Evolutionary conservation across 2,797 vertebrate genomes (phyloP), one percentile per base, ranked within the genome.

Genomic region (Echeneis naucrates): DNA sequence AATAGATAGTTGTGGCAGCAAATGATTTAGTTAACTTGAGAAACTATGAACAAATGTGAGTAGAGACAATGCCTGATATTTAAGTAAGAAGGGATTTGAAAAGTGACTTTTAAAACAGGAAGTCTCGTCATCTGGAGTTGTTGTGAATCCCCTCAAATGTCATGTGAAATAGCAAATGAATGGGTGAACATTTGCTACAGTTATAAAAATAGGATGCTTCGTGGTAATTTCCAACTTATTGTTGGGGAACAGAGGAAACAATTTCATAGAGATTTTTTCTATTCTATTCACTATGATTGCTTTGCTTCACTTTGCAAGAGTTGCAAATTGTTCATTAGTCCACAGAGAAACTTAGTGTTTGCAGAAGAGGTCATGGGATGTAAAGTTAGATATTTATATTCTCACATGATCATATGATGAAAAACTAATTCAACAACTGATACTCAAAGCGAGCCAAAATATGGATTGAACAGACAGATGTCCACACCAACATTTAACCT

Each of bases 121-220:
- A 50, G 5, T 50, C 21, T 24, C 23, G 26, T 40, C 52, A n/a
- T 4, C 27, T 24, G 35, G 12, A 13, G 23, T 24, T 47, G 1
- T 52, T 33, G 47, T 60, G 19, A 64, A 45, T 54, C 52, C 24
- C 12, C 19, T 19, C 32, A 42, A 33, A 40, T 48, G 51, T 48
- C 51, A 62, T 30, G 8, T 26, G 17, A 45, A 45, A 21, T 13
- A 3, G 2, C 5, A 44, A 27, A 44, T 45, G 14, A n/a, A 45
- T 21, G 40, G 1, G 21, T 12, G 14, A 27, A 44, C 2, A 0
- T 30, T 3, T n/a, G 6, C 38, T 27, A 32, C 0, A 12, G 47
- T 33, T 3, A 45, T 6, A 8, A 11, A 45, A 21, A n/a, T 45
- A n/a, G 42, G 40, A n/a, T 45, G 16, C 19, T n/a, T 2, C 8